Evolutionary conservation across 2,888 invertebrate species (phyloP).

Genomic region (Dione vanillae): DNA sequence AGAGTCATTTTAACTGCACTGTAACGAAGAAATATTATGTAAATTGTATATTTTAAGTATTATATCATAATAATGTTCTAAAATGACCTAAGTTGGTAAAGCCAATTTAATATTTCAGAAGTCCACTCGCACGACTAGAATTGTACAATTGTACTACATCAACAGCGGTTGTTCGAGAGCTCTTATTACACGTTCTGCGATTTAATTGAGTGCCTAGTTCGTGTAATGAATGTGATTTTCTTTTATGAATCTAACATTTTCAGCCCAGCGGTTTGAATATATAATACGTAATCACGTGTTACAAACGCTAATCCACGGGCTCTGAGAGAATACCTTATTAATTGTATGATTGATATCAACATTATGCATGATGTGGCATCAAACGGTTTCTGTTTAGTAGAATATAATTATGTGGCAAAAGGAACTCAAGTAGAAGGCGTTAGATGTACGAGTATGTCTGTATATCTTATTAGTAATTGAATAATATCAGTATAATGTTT

Average conservation of each 20-base stretch:
- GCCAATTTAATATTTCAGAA: conserved; percentile 26
- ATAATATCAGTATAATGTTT: no score
- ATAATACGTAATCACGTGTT: conserved; percentile 40
- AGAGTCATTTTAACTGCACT: not conserved
- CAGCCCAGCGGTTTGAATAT: conserved; percentile 44
- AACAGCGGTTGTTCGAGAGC: conserved; percentile 48
- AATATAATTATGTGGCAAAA: not conserved
- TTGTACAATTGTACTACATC: conserved; percentile 50
- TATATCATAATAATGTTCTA: conserved; percentile 7
- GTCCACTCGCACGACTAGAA: conserved; percentile 41
- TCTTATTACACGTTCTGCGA: conserved; percentile 55
- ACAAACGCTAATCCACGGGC: conserved; percentile 31
- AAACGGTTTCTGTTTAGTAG: conserved; percentile 1
- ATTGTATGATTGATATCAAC: conserved; percentile 30
- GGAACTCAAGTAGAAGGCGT: not conserved
- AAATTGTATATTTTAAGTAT: not conserved
- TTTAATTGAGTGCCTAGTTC: conserved; percentile 57
- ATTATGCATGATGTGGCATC: not conserved
- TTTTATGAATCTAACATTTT: conserved; percentile 37
- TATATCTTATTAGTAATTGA: no score
- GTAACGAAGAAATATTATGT: not conserved
- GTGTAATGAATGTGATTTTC: conserved; percentile 49
- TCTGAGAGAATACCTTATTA: conserved; percentile 33
- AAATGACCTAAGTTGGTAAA: not conserved
- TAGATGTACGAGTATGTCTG: no score